phyloP scores from a whole-genome alignment of 2,113 vertebrate species.

The Prionailurus bengalensis region DNA sequence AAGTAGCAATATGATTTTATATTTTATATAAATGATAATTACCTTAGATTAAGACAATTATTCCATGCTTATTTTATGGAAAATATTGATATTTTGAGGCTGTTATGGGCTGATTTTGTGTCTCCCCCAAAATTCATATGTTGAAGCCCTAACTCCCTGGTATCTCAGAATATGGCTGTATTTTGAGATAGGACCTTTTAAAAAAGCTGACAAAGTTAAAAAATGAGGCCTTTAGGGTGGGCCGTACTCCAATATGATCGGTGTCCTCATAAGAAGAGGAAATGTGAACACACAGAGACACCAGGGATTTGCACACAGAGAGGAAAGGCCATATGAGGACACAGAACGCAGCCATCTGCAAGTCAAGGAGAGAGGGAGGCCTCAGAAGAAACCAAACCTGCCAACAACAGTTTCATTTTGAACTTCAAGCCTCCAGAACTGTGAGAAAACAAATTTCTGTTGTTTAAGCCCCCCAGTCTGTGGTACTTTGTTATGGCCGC shows the following conservation, averaged over 20 bases:
- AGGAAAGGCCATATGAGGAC: not conserved
- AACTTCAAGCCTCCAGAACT: not conserved
- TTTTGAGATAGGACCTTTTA: not conserved
- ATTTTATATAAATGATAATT: constrained; percentile 33
- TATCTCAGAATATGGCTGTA: not conserved
- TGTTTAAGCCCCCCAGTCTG: not conserved
- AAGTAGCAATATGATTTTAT: not conserved
- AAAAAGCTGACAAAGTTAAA: not conserved
- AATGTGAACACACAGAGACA: not conserved
- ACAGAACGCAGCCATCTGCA: not conserved
- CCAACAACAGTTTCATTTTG: not conserved
- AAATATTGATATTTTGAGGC: not conserved
- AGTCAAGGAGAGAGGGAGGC: not conserved
- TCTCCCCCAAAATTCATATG: not conserved
- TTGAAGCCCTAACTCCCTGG: not conserved
- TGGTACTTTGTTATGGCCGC: not conserved
- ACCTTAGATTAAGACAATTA: not conserved
- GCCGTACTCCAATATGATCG: not conserved
- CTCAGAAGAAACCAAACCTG: not conserved
- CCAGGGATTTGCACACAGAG: not conserved
- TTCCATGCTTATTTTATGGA: not conserved
- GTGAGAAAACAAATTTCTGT: not conserved
- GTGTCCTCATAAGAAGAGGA: not conserved
- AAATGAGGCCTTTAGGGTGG: not conserved
- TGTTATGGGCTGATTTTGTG: not conserved